Base-by-base conservation (phyloP, 1,140 invertebrate genomes). In the Hyles vespertilio region DNA sequence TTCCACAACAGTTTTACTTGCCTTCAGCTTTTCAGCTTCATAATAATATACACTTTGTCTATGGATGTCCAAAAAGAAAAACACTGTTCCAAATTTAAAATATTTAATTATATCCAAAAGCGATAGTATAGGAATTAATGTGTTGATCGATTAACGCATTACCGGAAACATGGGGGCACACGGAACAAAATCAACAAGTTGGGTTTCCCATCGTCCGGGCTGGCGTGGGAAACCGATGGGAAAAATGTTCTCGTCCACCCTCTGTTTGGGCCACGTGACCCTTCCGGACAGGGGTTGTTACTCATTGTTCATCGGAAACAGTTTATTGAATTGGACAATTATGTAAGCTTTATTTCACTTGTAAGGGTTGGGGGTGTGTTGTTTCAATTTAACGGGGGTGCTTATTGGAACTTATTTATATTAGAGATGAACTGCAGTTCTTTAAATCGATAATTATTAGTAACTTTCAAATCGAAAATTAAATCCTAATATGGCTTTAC, bases 171-270 rank as follows among this genome's bases (percentile, higher is more conserved):
- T 72, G 60, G 58, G 68, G 67, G 77, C 60, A 78, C 73, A 75
- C 69, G 74, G 70, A 74, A 79, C 76, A 79, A 81, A 80, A 82
- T 77, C 80, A 83, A 84, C 82, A 82, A 87, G 76, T 82, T 71
- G 63, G 77, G 77, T 83, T 84, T 84, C 82, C 72, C 79, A 79
- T 74, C 65, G 73, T 7, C 44, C 55, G 66, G 77, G 81, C 76
- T 72, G 69, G 78, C 82, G 84, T 85, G 84, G 84, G 84, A 84
- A 86, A 77, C 63, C 52, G 51, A 60, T 64, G 71, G 66, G 80
- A 77, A 79, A 84, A 77, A 56, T 67, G 70, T 81, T 84, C 84
- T 69, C 81, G 71, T 49, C 74, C 72, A 66, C 74, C 80, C 74
- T 69, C 56, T 69, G 56, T 74, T 65, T 72, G 63, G 59, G 67